These are phyloP conservation scores for Macaria notata DNA, from an alignment of 2,888 invertebrate genomes.

Conservation along the genomic window DNA sequence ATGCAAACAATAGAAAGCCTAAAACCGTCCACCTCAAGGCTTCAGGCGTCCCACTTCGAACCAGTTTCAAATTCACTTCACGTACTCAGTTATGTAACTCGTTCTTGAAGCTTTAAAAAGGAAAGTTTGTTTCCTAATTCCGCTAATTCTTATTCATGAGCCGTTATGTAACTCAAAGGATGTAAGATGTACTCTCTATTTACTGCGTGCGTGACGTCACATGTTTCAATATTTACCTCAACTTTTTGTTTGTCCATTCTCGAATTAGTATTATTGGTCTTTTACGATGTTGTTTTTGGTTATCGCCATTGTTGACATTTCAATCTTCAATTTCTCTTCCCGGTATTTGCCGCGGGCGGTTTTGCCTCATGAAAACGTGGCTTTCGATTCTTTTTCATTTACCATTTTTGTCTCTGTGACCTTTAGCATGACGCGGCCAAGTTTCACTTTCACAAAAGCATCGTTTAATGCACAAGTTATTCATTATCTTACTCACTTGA, in stretches of 20 bases:
- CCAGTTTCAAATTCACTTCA: slow-evolving; percentile 25
- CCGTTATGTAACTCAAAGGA: slow-evolving; percentile 20
- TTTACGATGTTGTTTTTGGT: slow-evolving; percentile 7
- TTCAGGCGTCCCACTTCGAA: slow-evolving; percentile 22
- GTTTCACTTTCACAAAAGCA: slow-evolving; percentile 31
- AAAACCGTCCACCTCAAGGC: slow-evolving; percentile 13
- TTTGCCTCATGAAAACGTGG: slow-evolving; percentile 29
- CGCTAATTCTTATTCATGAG: slow-evolving; percentile 25
- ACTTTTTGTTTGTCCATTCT: slow-evolving; percentile 2
- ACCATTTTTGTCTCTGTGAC: slow-evolving; percentile 29
- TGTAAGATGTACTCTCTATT: slow-evolving; percentile 19
- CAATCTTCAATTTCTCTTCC: slow-evolving; percentile 15
- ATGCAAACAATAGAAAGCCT: slow-evolving; percentile 16
- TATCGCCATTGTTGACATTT: slow-evolving; percentile 16
- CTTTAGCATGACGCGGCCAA: slow-evolving; percentile 23
- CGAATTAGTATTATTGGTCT: not conserved
- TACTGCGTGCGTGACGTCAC: slow-evolving; percentile 16
- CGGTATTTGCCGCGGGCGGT: slow-evolving; percentile 10
- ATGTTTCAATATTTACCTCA: slow-evolving; percentile 5
- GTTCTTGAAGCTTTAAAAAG: slow-evolving; percentile 30
- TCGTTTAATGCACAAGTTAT: slow-evolving; percentile 25
- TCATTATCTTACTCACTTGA: slow-evolving; percentile 14
- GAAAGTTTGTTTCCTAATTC: slow-evolving; percentile 31
- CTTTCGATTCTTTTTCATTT: slow-evolving; percentile 29
- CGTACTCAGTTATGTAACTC: slow-evolving; percentile 21